Base-by-base conservation (phyloP, 2,797 vertebrate species). In the Eulemur albifrons region DNA sequence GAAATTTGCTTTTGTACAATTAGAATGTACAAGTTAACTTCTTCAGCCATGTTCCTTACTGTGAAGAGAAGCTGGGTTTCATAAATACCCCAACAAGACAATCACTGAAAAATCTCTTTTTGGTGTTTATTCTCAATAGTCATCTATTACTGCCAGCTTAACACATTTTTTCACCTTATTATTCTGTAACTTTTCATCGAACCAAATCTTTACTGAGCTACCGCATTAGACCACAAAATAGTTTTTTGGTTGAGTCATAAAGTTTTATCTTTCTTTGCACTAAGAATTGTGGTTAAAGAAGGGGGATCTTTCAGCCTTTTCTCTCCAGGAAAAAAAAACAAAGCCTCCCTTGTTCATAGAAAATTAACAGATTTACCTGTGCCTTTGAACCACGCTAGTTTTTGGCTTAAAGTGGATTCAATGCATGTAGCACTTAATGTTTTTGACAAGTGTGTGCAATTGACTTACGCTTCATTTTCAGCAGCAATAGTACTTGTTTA, bases 351-450 rank as follows among this genome's bases (percentile, higher is more conserved):
- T 76, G 14, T 84, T 92, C 18, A 3, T 52, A 86, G 43, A 76
- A 87, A 92, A 85, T 92, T 83, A 93, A 93, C 69, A 90, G 82
- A 92, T 96, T 86, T 70, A 93, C 82, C 69, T 86, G 12, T 90
- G 72, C 45, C 50, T 96, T 95, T 96, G 77, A 94, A 67, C 63
- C 88, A 75, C 20, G 23, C 79, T 77, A 45, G 84, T 63, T 92
- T 96, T 75, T 14, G 9, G 48, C 82, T 87, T 97, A 59, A 88
- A 87, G 50, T 27, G 21, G 17, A 86, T 88, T 92, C 79, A 61
- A 14, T 95, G 97, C 97, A 97, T 97, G 97, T 92, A 88, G 45
- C 94, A 76, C 93, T 94, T 96, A 69, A 70, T 92, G 59, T 80
- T 95, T 96, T 97, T 91, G 81, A 95, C 83, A 72, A 93, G 87